phyloP scores from a whole-genome alignment of 2,888 invertebrate genomes.

The Quadriops clusia region DNA sequence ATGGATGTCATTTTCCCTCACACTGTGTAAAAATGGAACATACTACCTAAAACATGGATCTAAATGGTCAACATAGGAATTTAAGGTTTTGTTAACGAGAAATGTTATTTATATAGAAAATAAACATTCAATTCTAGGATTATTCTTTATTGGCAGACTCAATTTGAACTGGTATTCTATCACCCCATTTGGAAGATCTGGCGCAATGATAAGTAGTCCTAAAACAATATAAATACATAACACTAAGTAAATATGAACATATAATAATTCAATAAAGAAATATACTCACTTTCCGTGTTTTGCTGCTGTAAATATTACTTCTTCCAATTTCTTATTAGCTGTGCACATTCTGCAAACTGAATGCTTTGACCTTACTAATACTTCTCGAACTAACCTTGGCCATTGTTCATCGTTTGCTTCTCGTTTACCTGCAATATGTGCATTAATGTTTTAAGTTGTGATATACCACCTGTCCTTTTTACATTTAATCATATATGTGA shows the following conservation, averaged over 20 bases:
- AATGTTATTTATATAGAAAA: too few species aligned
- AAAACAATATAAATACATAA: conserved; percentile 20
- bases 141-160: too few species aligned
- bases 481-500: too few species aligned
- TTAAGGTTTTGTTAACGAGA: too few species aligned
- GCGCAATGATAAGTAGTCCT: conserved; percentile 63
- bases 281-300: conserved; percentile 61
- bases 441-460: too few species aligned
- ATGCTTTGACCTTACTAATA: conserved; percentile 56
- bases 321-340: conserved; percentile 56
- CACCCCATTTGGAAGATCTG: conserved; percentile 65
- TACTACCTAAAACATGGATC: too few species aligned
- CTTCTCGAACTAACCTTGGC: conserved; percentile 71
- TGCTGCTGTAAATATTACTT: conserved; percentile 61
- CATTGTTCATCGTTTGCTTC: conserved; percentile 46
- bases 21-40: too few species aligned
- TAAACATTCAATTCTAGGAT: too few species aligned
- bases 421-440: conserved; percentile 35
- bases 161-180: conserved; percentile 56
- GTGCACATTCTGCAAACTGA: conserved; percentile 71
- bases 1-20: too few species aligned
- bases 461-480: too few species aligned
- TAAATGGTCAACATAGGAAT: too few species aligned
- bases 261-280: conserved; percentile 4
- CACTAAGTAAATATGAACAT: conserved; percentile 3